Base-by-base conservation (phyloP, 2,888 invertebrate genomes). In the Troides helena region DNA sequence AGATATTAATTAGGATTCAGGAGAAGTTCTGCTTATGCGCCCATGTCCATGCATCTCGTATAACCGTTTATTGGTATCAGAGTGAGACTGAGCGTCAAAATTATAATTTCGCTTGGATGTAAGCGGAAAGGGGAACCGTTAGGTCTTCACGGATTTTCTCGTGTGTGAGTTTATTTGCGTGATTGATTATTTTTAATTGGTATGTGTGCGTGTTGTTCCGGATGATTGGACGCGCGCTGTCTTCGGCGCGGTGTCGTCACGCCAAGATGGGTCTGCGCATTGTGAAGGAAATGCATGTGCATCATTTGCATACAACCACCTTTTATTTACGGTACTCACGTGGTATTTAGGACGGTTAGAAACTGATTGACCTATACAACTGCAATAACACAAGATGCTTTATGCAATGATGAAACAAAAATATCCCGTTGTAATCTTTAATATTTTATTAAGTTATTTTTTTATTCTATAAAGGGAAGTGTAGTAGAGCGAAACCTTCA, bases 101-200 rank as follows among this genome's bases (percentile, higher is more conserved):
- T 73, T 76, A 73, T 69, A 63, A 57, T 68, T 71, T 67, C 67
- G 72, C 62, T 75, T 74, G 62, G 67, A 62, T 67, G 69, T 71
- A 57, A 46, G 43, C 74, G 69, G 71, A 60, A 69, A 65, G 61
- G 53, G 65, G 25, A 8, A 67, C 70, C 67, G 68, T 69, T 71
- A 71, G 23, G 30, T 60, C 18, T 53, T 60, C 56, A 66, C 63
- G 46, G 69, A 58, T 66, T 65, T 67, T 66, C 57, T 56, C 63
- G n/a, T 57, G 46, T 56, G 58, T 43, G 21, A 64, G 66, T 74
- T 72, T 73, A 72, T 79, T 75, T 71, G 87, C 88, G 83, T 89
- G 88, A 79, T 76, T 72, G 70, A 71, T 74, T 73, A 77, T 78
- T 77, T 81, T 86, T 84, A 82, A 81, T 84, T 82, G 71, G 72